These are phyloP conservation scores for Elgaria multicarinata DNA, from an alignment of 2,113 vertebrate genomes.

Conservation along the genomic window DNA sequence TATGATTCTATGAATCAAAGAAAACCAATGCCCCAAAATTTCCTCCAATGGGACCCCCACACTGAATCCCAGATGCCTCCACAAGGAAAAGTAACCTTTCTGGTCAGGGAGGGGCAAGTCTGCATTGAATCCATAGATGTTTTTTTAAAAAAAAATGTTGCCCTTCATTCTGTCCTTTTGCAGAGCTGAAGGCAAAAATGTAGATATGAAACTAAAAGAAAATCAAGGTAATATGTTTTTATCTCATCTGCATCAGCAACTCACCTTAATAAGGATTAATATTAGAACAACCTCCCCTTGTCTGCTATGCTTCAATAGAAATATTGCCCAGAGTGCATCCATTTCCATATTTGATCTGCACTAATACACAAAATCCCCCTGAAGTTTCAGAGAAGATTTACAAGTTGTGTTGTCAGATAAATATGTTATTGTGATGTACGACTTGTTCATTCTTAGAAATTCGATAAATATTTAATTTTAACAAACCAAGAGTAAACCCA, in stretches of 20 bases:
- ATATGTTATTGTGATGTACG: conserved; percentile 65
- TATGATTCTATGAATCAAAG: no score
- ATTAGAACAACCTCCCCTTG: conserved; percentile 21
- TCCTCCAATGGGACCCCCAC: background rate
- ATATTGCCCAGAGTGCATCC: conserved; percentile 49
- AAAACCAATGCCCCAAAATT: background rate
- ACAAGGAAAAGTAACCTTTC: background rate
- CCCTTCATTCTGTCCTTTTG: conserved; percentile 43
- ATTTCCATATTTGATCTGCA: conserved; percentile 68
- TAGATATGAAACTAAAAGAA: conserved; percentile 36
- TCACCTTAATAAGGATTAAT: conserved; percentile 60
- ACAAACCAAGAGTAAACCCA: conserved; percentile 51
- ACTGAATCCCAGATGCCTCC: background rate
- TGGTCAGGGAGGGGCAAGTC: background rate
- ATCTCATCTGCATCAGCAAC: conserved; percentile 55
- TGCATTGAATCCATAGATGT: background rate
- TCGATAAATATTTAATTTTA: conserved; percentile 66
- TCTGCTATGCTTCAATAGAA: conserved; percentile 57
- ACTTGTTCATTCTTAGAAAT: conserved; percentile 58
- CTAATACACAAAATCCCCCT: conserved; percentile 65
- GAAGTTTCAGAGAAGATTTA: conserved; percentile 68
- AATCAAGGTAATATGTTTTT: conserved; percentile 17
- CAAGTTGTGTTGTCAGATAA: conserved; percentile 67
- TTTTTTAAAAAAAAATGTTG: background rate
- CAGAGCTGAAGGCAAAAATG: conserved; percentile 27